Conservation (phyloP, 2,113 vertebrate genomes). For the Amazona vittata region DNA sequence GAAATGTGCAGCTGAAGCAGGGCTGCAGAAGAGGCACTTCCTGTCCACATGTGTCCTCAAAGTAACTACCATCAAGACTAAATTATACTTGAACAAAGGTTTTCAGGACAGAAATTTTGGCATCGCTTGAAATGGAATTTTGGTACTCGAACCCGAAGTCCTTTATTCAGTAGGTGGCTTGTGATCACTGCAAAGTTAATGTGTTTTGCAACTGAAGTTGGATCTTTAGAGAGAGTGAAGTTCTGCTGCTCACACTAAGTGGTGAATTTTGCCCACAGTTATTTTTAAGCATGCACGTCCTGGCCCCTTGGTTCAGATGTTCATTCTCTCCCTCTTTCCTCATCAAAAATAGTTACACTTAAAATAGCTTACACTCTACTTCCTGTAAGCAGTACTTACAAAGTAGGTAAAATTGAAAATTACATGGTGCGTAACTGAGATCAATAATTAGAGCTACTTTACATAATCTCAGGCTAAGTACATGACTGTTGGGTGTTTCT, state of each 20-base stretch:
- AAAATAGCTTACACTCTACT: not conserved
- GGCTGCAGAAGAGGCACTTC: not conserved
- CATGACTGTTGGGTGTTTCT: not conserved
- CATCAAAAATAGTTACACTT: not conserved
- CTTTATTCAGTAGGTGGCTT: not conserved
- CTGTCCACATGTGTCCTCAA: not conserved
- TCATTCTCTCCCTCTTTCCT: not conserved
- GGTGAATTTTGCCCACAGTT: not conserved
- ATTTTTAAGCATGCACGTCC: not conserved
- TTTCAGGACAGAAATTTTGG: not conserved
- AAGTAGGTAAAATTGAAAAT: conserved; percentile 15
- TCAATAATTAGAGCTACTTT: conserved; percentile 16
- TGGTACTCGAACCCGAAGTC: not conserved
- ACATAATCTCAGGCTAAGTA: not conserved
- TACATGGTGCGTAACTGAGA: not conserved
- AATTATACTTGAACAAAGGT: not conserved
- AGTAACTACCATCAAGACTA: not conserved
- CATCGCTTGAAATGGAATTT: not conserved
- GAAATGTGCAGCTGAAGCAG: not conserved
- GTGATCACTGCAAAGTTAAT: not conserved
- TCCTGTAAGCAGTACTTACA: not conserved
- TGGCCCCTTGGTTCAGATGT: not conserved
- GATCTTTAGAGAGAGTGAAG: not conserved
- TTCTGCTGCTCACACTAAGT: not conserved
- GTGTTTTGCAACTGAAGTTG: not conserved